phyloP scores from a whole-genome alignment of 2,113 vertebrate species.

The Lipophrys pholis region DNA sequence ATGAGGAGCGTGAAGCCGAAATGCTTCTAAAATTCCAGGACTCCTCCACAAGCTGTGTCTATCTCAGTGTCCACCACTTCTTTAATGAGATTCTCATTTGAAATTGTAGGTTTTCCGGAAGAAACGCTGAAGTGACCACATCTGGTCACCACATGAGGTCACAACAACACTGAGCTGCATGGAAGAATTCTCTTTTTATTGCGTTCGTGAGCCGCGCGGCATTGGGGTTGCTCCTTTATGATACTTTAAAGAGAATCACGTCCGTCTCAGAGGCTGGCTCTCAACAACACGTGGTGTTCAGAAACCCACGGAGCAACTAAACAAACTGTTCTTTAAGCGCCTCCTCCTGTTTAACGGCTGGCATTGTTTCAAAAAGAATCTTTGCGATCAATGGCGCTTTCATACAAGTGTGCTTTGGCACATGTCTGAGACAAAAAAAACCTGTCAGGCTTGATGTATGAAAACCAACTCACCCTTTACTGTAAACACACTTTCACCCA shows the following conservation, averaged over 20 bases:
- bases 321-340: conserved; percentile 46
- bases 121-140: too few species aligned
- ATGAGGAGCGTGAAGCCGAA: too few species aligned
- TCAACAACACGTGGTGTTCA: conserved; percentile 23
- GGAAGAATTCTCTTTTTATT: background rate
- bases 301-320: conserved; percentile 18
- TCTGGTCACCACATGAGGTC: background rate
- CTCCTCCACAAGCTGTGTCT: too few species aligned
- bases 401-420: background rate
- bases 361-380: conserved; percentile 21
- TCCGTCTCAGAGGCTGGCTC: conserved; percentile 8
- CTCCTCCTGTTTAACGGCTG: background rate
- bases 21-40: too few species aligned
- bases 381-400: conserved; percentile 41
- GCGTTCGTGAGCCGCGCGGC: conserved; percentile 22
- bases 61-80: too few species aligned
- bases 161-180: background rate
- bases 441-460: background rate
- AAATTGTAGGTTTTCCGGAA: too few species aligned
- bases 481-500: background rate
- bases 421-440: background rate
- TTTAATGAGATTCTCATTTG: too few species aligned
- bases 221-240: background rate
- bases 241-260: background rate
- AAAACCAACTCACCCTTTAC: background rate